Percentiles rank a stretch among this genome's conserved stretches.
phyloP scores from a whole-genome alignment of 2,113 vertebrate species.

The Prionailurus viverrinus region DNA sequence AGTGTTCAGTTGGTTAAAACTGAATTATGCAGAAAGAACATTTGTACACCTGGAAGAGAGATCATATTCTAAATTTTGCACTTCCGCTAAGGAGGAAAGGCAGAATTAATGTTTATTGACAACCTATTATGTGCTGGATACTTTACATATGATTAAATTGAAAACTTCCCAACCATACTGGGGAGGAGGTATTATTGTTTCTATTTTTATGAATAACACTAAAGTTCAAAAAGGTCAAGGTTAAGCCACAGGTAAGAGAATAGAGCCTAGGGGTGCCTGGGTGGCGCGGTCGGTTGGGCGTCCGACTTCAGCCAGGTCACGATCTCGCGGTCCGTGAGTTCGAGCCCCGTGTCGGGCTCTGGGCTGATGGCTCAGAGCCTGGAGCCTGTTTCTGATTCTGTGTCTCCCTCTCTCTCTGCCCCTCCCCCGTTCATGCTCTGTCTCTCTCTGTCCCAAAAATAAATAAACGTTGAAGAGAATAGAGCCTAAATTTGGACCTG shows the following conservation, averaged over 20 bases:
- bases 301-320: too few relatives aligned
- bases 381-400: too few relatives aligned
- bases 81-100: neutral
- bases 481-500: neutral
- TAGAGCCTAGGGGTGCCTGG: neutral
- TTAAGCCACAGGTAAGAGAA: neutral
- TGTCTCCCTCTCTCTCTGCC: too few relatives aligned
- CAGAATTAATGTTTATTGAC: neutral
- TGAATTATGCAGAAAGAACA: neutral
- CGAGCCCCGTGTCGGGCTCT: too few relatives aligned
- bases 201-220: neutral
- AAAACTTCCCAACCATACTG: neutral
- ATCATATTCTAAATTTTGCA: neutral
- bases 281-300: too few relatives aligned
- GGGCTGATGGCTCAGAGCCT: too few relatives aligned
- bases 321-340: too few relatives aligned
- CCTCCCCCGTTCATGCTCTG: too few relatives aligned
- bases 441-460: too few relatives aligned
- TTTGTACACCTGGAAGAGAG: neutral
- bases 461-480: neutral
- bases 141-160: neutral
- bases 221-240: neutral
- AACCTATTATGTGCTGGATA: neutral
- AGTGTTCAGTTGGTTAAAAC: neutral
- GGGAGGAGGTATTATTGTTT: neutral